Percentiles rank a stretch among this genome's conserved stretches.
Evolutionary conservation across 2,113 vertebrate genomes (phyloP).

Genomic region (Pseudois nayaur): DNA sequence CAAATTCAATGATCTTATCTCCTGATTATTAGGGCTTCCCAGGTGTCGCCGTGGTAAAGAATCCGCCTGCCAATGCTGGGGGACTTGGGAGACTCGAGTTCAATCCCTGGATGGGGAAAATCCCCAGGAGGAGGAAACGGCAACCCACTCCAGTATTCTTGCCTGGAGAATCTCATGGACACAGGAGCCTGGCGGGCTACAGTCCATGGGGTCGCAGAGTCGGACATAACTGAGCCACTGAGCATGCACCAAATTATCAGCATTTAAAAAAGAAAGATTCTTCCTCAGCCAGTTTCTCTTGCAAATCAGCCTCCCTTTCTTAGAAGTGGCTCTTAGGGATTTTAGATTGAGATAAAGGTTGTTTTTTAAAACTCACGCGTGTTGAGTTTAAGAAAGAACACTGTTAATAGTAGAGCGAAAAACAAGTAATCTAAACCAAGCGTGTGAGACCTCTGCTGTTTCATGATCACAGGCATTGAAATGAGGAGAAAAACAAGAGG

Average conservation of each 20-base stretch:
- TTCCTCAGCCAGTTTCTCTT: not conserved
- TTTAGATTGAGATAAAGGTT: not conserved
- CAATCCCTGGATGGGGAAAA: not conserved
- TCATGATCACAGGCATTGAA: not conserved
- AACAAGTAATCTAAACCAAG: not conserved
- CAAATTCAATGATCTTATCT: not conserved
- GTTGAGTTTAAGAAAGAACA: not conserved
- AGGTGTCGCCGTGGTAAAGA: not conserved
- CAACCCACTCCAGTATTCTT: not conserved
- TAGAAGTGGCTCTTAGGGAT: not conserved
- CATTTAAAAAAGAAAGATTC: not conserved
- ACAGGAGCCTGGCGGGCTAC: not conserved
- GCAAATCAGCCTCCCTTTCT: not conserved
- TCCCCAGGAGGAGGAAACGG: not conserved
- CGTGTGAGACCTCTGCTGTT: not conserved
- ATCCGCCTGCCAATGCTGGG: not conserved
- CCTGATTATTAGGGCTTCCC: not conserved
- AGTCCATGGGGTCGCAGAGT: not conserved
- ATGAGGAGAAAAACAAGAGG: no score
- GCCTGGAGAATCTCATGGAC: not conserved
- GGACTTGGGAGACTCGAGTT: not conserved
- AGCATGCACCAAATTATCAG: not conserved
- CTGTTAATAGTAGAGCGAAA: not conserved
- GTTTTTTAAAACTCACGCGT: not conserved
- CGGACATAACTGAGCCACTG: accelerated